Conservation (phyloP, 2,888 invertebrate genomes). For the Ethmia dodecea region DNA sequence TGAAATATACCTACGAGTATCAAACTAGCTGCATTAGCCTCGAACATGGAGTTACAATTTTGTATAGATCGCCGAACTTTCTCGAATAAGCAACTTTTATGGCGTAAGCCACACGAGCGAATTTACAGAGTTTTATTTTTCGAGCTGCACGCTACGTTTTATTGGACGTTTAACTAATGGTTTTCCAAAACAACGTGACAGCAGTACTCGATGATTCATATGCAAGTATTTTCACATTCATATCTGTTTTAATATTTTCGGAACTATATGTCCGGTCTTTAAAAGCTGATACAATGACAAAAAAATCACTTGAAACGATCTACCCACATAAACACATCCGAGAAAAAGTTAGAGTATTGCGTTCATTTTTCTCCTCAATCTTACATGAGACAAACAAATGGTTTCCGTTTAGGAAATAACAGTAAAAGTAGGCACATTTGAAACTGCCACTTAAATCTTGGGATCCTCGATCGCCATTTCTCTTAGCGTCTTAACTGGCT, state of each 20-base stretch:
- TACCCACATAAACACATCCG: slow-evolving; percentile 41
- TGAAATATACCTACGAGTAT: slow-evolving; percentile 9
- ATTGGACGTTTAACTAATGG: slow-evolving; percentile 57
- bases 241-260: slow-evolving; percentile 11
- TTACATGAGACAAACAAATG: slow-evolving; percentile 69
- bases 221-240: slow-evolving; percentile 23
- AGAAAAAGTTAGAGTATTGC: slow-evolving; percentile 43
- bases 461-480: slow-evolving; percentile 71
- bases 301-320: slow-evolving; percentile 34
- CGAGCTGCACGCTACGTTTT: slow-evolving; percentile 40
- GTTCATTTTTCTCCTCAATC: slow-evolving; percentile 58
- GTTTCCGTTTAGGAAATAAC: slow-evolving; percentile 74
- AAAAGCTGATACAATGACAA: slow-evolving; percentile 20
- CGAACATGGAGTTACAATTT: slow-evolving; percentile 33
- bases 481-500: slow-evolving; percentile 61
- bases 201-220: slow-evolving; percentile 47
- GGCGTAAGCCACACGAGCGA: slow-evolving; percentile 34
- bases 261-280: slow-evolving; percentile 14
- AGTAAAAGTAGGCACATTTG: slow-evolving; percentile 75
- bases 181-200: slow-evolving; percentile 52
- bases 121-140: slow-evolving; percentile 44
- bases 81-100: slow-evolving; percentile 40
- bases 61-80: slow-evolving; percentile 37
- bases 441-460: slow-evolving; percentile 75
- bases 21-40: slow-evolving; percentile 11